Evolutionary conservation across 2,888 invertebrate genomes (phyloP), one percentile per base, ranked within the genome.

Genomic region (Lydus trimaculatus): DNA sequence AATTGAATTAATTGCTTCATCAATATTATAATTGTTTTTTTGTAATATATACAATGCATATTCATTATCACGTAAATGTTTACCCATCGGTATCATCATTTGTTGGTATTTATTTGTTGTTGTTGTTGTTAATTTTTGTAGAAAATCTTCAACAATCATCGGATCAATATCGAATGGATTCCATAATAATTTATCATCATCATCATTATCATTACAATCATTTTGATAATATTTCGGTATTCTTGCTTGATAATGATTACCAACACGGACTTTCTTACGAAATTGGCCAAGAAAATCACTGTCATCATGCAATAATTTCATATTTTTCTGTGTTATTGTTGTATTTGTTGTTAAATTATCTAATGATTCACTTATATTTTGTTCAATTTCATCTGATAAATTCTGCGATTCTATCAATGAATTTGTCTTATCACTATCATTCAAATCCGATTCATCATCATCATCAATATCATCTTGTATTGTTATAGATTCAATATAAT

Each of bases 171-270:
- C 28, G 39, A 61, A 67, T 28, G 71, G 67, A 58, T 64, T 52
- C 71, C 71, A 71, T 20, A 71, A 31, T 13, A 71, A 64, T 31
- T 65, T 66, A 25, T 71, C 71, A 13, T 64, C 48, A 11, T 60
- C 64, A 8, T 61, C 48, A 25, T 63, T 39, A 6, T 70, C 70
- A n/a, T 48, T 25, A n/a, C 31, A 13, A 59, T 36, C n/a, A 17
- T 64, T 63, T 11, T 58, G 48, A 20, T 63, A 39, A 59, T 62
- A 70, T 61, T 65, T 71, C 20, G 71, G 71, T 39, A 71, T 71
- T 13, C 71, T 17, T 13, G 71, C 71, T 61, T 71, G 71, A 61
- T 71, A 71, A 58, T 71, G 71, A 28, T 71, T 71, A n/a, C 71
- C 71, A 3, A 71, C 65, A 7, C 71, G 64, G 15, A 61, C 67